Base-by-base conservation (phyloP, 2,113 vertebrate genomes). In the Eubucco bourcierii region DNA sequence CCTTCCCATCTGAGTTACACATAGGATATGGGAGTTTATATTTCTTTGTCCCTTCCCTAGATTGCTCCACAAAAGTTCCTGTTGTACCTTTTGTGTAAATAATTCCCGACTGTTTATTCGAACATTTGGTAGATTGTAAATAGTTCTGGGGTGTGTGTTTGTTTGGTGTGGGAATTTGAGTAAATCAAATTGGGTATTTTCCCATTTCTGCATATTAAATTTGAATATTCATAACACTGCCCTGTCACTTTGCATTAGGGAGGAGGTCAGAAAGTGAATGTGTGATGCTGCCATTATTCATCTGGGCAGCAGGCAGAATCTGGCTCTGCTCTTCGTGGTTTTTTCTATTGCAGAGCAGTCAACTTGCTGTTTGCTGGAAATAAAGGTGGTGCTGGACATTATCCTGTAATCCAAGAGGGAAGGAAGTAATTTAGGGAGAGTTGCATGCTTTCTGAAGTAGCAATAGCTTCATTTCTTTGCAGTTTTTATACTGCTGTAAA, bases 231-330 rank as follows among this genome's bases (percentile, higher is more conserved):
- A 39, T 11, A 39, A 39, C 37, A 39, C 37, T 39, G 6, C 34
- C 5, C 13, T 18, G 8, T 15, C 41, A n/a, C 7, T 46, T 78
- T 11, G 19, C 9, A 34, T 27, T 1, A 6, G 23, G n/a, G 20
- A 5, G 2, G 13, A 17, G 29, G 8, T 27, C 53, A 86, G 80
- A 47, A 34, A 70, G 77, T 1, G 1, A 0, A 0, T 34, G 34
- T n/a, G 3, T 68, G 59, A 12, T 1, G 4, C 7, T 1, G 1
- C 15, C 4, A 0, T n/a, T 55, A 8, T 21, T 44, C 65, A 37
- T 9, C 28, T 0, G 1, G 52, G 47, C 29, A 41, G 24, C 3
- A 3, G 27, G 46, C 11, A 78, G 37, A 67, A 23, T 7, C 18
- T 0, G 0, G 8, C 20, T 73, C 23, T 6, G 5, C 33, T 34